Evolutionary conservation across 2,113 vertebrate genomes (phyloP), one percentile per base, ranked within the genome.

Genomic region (Sialia sialis): DNA sequence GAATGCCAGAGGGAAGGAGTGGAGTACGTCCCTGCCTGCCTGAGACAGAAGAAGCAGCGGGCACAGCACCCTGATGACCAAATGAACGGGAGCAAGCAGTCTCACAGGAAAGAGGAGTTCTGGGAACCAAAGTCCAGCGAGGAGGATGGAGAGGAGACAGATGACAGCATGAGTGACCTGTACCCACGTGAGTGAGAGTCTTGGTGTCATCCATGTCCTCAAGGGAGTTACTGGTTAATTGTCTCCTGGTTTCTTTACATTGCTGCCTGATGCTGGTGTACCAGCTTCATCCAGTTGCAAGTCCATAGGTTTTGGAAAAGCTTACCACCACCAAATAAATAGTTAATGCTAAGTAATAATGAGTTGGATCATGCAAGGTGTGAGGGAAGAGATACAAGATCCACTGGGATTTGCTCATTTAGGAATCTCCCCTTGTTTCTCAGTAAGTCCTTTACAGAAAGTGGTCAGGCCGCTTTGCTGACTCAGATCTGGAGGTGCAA

Each of bases 151-250:
- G 97, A 95, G 4, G 97, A 98, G 62, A 99, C 98, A 0, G 98
- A 98, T 0, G 99, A 99, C 98, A 99, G 99, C 97, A 98, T 99
- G 99, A 98, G 98, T 9, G 99, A 99, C 96, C 97, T 99, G 64
- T 99, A 99, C 75, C 99, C 99, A 41, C 6, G 99, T 99, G 82
- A 98, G 99, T 41, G 11, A 55, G 36, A 36, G 4, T 1, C 0
- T 7, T 13, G 39, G 10, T 39, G 19, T n/a, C 49, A 3, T 23
- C 30, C 75, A 0, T 25, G 11, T 82, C 23, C 39, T 52, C 7
- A 34, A 23, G 21, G 23, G n/a, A n/a, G 6, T 13, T 68, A 16
- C 19, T 4, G 15, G 26, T 13, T 27, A 4, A 11, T 83, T 81
- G 58, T 54, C 12, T 59, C 22, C 16, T 1, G 11, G 9, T 7